Percentiles rank a stretch among this genome's conserved stretches.
phyloP scores from a whole-genome alignment of 2,888 invertebrate species.

The Mesorhabditis sp. region DNA sequence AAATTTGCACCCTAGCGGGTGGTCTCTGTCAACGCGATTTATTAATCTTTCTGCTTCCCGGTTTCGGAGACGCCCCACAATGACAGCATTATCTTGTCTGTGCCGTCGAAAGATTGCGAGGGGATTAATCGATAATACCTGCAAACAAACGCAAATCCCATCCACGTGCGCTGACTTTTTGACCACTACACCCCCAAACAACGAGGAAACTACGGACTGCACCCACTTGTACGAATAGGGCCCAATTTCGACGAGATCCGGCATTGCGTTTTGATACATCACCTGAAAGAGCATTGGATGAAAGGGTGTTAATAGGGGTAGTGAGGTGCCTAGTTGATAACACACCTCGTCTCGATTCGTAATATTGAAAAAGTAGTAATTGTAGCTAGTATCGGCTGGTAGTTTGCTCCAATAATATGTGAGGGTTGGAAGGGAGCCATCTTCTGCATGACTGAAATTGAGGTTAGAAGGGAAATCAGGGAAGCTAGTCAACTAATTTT shows the following conservation, averaged over 20 bases:
- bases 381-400: constrained; percentile 26
- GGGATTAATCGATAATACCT: neutral
- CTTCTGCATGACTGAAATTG: constrained; percentile 19
- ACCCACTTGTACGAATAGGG: constrained; percentile 37
- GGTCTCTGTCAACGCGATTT: too few species aligned
- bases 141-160: neutral
- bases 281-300: neutral
- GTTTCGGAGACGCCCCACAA: too few species aligned
- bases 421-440: constrained; percentile 28
- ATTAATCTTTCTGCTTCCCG: too few species aligned
- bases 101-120: neutral
- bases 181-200: neutral
- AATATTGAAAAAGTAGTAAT: constrained; percentile 31
- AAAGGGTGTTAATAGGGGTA: neutral
- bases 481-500: too few species aligned
- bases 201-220: neutral
- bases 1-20: too few species aligned
- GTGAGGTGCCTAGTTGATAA: too few species aligned
- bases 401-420: constrained; percentile 31
- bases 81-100: neutral
- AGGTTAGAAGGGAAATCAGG: too few species aligned
- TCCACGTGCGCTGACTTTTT: neutral
- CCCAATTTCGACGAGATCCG: constrained; percentile 30
- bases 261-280: constrained; percentile 30
- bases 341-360: constrained; percentile 36